Evolutionary conservation across 2,888 invertebrate species (phyloP), one percentile per base, ranked within the genome.

Genomic region (Mycalesis mineus): DNA sequence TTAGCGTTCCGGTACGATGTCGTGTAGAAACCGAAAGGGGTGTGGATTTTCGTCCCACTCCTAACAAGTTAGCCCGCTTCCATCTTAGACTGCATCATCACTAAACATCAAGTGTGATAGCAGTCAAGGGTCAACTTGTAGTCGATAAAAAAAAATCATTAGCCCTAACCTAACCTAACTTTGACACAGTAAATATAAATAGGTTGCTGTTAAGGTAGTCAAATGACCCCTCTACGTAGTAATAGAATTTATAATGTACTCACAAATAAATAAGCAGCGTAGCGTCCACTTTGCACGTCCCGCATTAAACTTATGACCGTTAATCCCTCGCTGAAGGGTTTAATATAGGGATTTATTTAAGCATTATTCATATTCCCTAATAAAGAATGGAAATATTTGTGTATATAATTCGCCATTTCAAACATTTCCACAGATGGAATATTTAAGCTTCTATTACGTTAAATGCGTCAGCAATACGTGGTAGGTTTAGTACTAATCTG

Each of bases 351-450:
- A 36, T 22, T 49, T 39, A 58, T 49, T 22, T 22, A 61, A 52
- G 44, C 36, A 58, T 61, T 64, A 62, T 61, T 65, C 59, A 60
- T 61, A 54, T 55, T 57, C 45, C 45, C 55, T 57, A 39, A 55
- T 29, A 9, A 44, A 40, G 49, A 63, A 69, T 69, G 77, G 78
- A 77, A 75, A 69, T 67, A 70, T 75, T 77, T 68, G 55, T 65
- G 57, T 60, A 63, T 66, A 61, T 57, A 71, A 67, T 68, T 67
- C 62, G 52, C 58, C 66, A 65, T 61, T 51, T 45, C 61, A 68
- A 75, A 77, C 50, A 60, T 73, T 78, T 78, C 78, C 78, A 73
- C 69, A 55, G 65, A 55, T 70, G 65, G 65, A 73, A 73, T 67
- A 73, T 72, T 67, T 69, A 63, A 68, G 66, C 61, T 40, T 40